Base-by-base conservation (phyloP, 2,888 invertebrate species). In the Bursaphelenchus okinawaensis region DNA sequence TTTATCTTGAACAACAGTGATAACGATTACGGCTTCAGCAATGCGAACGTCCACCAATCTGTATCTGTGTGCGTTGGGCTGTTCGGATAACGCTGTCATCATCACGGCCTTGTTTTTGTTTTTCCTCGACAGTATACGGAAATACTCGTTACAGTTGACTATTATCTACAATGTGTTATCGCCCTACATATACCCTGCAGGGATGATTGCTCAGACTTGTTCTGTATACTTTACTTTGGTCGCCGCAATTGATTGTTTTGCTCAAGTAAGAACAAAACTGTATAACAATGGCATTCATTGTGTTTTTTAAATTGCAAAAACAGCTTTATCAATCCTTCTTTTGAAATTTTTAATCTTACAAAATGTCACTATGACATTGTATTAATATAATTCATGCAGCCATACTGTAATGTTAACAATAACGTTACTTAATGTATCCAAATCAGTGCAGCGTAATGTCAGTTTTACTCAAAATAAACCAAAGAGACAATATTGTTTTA, bases 161-260 rank as follows among this genome's bases (percentile, higher is more conserved):
- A 66, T 69, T 20, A 57, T 69, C 22, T 77, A 71, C 68, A 69
- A 72, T 62, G 56, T 64, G 27, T 72, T 71, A 22, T 71, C 68
- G 20, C 73, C 75, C 8, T 68, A 75, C 55, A 71, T 79, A 7
- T 81, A 77, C 61, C 80, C 81, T 19, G 74, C 78, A 70, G 71
- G 76, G n/a, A 77, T 78, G 75, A 74, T 75, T 27, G 82, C 82
- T 51, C 82, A 82, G 63, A 81, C 81, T 22, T 79, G 80, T 61
- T 79, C 80, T 2, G 80, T 82, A 6, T 82, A 82, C 59, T 82
- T 81, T 62, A 82, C 82, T n/a, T 69, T 82, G 20, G 75, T 77
- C 28, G 82, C 81, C n/a, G 81, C 75, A 24, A 63, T 77, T 20
- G 81, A 82, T 68, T 82, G 82, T 63, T 81, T 82, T 70, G 75